Evolutionary conservation across 2,797 vertebrate genomes (phyloP).

Genomic region (Capromys pilorides): DNA sequence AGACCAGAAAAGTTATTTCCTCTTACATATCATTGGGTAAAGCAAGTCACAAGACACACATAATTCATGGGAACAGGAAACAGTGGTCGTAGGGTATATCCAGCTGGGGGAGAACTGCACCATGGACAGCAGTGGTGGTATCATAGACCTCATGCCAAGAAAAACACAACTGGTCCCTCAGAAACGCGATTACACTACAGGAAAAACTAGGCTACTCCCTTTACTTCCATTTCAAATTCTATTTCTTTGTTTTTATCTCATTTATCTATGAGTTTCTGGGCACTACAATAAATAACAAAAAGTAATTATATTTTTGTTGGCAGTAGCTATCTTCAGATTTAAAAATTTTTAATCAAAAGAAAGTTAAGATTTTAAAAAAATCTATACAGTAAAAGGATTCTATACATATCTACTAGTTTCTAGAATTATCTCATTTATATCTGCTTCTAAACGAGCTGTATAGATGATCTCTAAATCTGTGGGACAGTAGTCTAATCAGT

Average conservation of each 20-base stretch:
- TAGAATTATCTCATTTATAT: constrained; percentile 42
- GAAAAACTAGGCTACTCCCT: neutral
- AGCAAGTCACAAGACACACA: neutral
- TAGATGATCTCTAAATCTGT: constrained; percentile 48
- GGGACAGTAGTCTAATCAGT: constrained; percentile 43
- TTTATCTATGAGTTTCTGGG: neutral
- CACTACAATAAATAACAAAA: constrained; percentile 29
- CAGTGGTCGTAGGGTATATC: too few relatives aligned
- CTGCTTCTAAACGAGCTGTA: neutral
- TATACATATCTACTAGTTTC: neutral
- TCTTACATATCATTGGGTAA: neutral
- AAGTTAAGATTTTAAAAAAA: constrained; percentile 42
- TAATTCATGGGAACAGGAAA: neutral
- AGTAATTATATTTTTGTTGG: neutral
- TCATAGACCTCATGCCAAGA: neutral
- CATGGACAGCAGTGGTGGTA: neutral
- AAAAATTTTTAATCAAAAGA: neutral
- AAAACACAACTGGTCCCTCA: neutral
- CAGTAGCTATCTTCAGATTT: constrained; percentile 15
- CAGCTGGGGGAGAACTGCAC: neutral
- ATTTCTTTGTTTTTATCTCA: neutral
- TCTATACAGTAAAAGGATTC: constrained; percentile 49
- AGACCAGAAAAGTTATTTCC: neutral
- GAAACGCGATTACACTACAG: neutral
- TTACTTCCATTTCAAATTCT: neutral